Evolutionary conservation across 23 tunicate species (phyloP), one percentile per base, ranked within the genome.

Genomic region (Halocynthia roretzi): DNA sequence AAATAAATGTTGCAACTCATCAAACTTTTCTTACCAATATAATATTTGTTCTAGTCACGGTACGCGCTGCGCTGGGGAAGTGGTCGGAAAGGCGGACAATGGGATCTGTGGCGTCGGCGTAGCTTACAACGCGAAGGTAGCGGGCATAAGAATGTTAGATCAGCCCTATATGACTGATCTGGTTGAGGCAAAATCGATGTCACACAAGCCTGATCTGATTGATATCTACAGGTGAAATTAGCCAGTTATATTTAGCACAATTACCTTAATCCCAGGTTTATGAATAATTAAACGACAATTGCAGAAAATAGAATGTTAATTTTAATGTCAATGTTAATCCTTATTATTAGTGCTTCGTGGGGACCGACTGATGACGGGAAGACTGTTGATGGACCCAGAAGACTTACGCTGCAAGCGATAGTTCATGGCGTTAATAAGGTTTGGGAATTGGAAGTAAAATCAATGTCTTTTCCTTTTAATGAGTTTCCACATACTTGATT

Each of bases 111-210:
- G 99, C 2, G 99, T 96, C 10, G 99, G 99, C 44, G 95, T 96
- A 19, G 96, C 99, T 9, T 96, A 78, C 81, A 66, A 89, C 58
- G 84, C 94, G 21, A 83, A 80, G 40, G 88, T 96, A 17, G 96
- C 99, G 7, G 99, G 96, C 61, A 91, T 96, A 12, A 80, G 99
- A 20, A 96, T 96, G 99, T 77, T 96, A 40, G 99, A 96, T 77
- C 99, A 96, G 56, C 99, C 99, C 22, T 96, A 84, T 75, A 96
- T 96, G 99, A 96, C 99, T 66, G 99, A 96, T 87, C 84, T 91
- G 56, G 89, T 96, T 71, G 99, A 96, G 83, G 99, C 99, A 31
- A 85, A 86, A 20, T 89, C 96, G 7, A 89, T 96, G 99, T 86
- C 96, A 68, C 85, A 81, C 61, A 82, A 83, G 63, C 99, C 99